Conservation (phyloP, 2,888 invertebrate species). For the Timema cristinae region DNA sequence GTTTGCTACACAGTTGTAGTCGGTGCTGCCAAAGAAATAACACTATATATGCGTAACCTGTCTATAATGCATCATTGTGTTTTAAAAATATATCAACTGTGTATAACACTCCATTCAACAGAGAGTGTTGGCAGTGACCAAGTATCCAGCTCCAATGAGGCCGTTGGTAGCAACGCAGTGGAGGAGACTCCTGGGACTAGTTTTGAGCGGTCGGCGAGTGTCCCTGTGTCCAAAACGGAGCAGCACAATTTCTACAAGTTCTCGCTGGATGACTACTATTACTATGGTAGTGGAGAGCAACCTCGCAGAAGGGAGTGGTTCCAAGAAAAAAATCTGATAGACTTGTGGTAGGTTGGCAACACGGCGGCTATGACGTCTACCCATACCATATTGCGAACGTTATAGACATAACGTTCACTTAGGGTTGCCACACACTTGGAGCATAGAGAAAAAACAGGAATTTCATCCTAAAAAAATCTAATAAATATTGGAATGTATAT, state of each 20-base stretch:
- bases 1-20: no score
- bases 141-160: slow-evolving; percentile 69
- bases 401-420: no score
- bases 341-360: slow-evolving; percentile 21
- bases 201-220: slow-evolving; percentile 28
- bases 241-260: slow-evolving; percentile 33
- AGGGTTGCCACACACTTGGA: no score
- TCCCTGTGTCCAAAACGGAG: slow-evolving; percentile 28
- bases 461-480: no score
- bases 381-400: no score
- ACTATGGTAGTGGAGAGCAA: slow-evolving; percentile 25
- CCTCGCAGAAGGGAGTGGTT: slow-evolving; percentile 51
- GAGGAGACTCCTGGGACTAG: slow-evolving; percentile 36
- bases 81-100: no score
- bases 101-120: slow-evolving; percentile 12
- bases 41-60: no score
- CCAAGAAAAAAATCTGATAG: slow-evolving; percentile 43
- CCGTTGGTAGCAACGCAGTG: slow-evolving; percentile 39
- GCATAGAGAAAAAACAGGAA: no score
- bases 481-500: no score
- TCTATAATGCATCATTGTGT: no score
- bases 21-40: no score
- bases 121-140: slow-evolving; percentile 54
- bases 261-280: slow-evolving; percentile 33
- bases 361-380: no score